A percentile compares a stretch with the other conserved stretches of the same genome.
These are phyloP conservation scores for Cheirogaleus major DNA, from an alignment of 2,797 vertebrate species.

Conservation along the genomic window DNA sequence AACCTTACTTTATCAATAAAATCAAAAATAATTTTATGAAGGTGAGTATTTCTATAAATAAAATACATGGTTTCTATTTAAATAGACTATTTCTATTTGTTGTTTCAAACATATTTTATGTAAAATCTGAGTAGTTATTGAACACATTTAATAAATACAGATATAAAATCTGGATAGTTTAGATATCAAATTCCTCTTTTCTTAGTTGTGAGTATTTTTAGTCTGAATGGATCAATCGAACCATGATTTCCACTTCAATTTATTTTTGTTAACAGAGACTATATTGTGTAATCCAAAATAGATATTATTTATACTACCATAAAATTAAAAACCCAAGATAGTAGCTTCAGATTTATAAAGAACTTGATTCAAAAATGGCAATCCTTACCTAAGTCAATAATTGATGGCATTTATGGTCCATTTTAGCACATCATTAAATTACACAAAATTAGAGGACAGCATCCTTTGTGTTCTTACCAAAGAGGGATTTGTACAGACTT, in stretches of 20 bases:
- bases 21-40: neutral
- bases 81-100: neutral
- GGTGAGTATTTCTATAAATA: neutral
- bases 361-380: neutral
- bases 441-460: neutral
- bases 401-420: neutral
- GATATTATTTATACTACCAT: neutral
- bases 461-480: neutral
- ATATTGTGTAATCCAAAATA: neutral
- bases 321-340: neutral
- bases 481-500: neutral
- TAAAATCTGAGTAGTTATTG: neutral
- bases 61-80: neutral
- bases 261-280: neutral
- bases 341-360: neutral
- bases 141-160: neutral
- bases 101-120: neutral
- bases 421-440: neutral
- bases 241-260: neutral
- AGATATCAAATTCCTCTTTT: neutral
- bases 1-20: neutral
- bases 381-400: neutral
- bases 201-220: neutral
- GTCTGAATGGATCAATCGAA: neutral
- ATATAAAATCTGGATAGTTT: neutral